Conservation (phyloP, 1,140 invertebrate species). For the Stenopsyche tienmushanensis region DNA sequence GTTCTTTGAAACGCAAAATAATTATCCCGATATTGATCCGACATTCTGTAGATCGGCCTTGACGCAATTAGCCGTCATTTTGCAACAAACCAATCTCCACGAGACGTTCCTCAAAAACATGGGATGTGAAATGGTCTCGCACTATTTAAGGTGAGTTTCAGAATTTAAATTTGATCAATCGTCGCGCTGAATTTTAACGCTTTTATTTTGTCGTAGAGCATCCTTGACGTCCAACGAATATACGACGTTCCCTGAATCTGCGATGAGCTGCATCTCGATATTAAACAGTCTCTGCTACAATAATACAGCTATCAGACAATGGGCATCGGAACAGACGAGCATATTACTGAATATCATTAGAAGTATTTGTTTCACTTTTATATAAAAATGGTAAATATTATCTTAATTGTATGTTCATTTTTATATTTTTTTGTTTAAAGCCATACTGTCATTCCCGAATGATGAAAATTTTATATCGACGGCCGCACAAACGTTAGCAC, state of each 20-base stretch:
- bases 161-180: too few species aligned
- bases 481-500: slow-evolving; percentile 29
- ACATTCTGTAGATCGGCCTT: slow-evolving; percentile 60
- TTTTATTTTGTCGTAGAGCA: too few species aligned
- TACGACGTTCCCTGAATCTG: slow-evolving; percentile 64
- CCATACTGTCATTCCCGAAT: slow-evolving; percentile 57
- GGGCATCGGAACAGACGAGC: slow-evolving; percentile 55
- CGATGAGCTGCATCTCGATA: slow-evolving; percentile 61
- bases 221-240: slow-evolving; percentile 61
- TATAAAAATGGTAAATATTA: too few species aligned
- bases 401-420: too few species aligned
- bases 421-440: slow-evolving; percentile 45
- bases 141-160: slow-evolving; percentile 38
- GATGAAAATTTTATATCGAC: slow-evolving; percentile 45
- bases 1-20: neutral
- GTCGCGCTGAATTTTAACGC: too few species aligned
- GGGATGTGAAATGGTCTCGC: slow-evolving; percentile 44
- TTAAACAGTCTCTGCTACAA: slow-evolving; percentile 59
- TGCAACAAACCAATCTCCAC: slow-evolving; percentile 58
- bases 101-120: slow-evolving; percentile 54
- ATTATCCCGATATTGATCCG: slow-evolving; percentile 54
- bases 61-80: slow-evolving; percentile 61
- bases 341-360: slow-evolving; percentile 59
- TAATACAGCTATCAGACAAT: slow-evolving; percentile 53
- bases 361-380: slow-evolving; percentile 51